A percentile compares a stretch with the other conserved stretches of the same genome.
Conservation (phyloP, 1,140 invertebrate genomes). For the Drosophila nikananu region DNA sequence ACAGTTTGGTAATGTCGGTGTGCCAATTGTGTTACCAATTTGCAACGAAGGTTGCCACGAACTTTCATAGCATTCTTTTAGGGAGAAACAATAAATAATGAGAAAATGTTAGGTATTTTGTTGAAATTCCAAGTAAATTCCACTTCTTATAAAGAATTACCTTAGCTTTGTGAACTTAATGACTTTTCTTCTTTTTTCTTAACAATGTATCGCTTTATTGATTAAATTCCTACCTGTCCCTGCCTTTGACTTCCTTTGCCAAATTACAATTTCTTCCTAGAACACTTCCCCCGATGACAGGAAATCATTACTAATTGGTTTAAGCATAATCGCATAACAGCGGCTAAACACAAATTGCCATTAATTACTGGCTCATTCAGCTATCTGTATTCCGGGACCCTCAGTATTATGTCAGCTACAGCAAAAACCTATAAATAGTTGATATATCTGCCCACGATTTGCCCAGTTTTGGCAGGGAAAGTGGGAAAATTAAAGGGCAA, state of each 20-base stretch:
- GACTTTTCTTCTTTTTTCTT: neutral
- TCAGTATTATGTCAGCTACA: slow-evolving; percentile 19
- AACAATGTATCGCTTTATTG: neutral
- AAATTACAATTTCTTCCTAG: slow-evolving; percentile 2
- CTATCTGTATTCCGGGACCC: slow-evolving; percentile 5
- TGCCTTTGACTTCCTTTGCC: neutral
- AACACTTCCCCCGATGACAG: slow-evolving; percentile 13
- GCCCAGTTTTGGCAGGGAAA: slow-evolving; percentile 5
- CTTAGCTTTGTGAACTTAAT: no score
- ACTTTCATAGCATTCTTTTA: slow-evolving; percentile 4
- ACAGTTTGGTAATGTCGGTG: slow-evolving; percentile 10
- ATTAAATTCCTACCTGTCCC: neutral
- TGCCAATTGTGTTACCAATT: slow-evolving; percentile 18
- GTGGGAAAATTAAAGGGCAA: slow-evolving; percentile 2
- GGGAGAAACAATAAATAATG: slow-evolving; percentile 33
- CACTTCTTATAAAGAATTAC: neutral
- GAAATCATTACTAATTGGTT: slow-evolving; percentile 38
- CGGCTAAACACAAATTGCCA: slow-evolving; percentile 31
- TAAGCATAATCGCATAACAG: slow-evolving; percentile 36
- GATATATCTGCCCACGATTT: slow-evolving; percentile 2
- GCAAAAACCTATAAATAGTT: slow-evolving; percentile 26
- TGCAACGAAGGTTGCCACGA: neutral
- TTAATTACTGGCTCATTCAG: slow-evolving; percentile 32
- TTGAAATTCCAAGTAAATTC: neutral
- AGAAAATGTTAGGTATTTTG: neutral